Evolutionary conservation across 1,140 invertebrate species (phyloP).

Genomic region (Chlorops oryzae): DNA sequence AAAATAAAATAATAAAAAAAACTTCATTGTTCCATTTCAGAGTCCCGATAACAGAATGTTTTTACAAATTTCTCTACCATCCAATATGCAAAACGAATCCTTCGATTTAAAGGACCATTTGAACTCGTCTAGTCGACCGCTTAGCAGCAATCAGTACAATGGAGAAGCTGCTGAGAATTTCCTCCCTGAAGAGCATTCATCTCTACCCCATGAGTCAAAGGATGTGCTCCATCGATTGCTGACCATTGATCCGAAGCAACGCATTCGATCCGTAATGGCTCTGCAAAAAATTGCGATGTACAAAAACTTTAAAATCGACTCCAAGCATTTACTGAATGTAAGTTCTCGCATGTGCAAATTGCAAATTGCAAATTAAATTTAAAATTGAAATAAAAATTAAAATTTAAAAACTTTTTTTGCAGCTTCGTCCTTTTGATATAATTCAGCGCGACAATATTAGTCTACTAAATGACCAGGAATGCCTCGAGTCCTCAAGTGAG

Average conservation of each 20-base stretch:
- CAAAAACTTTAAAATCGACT: conserved; percentile 45
- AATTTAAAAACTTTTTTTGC: not conserved
- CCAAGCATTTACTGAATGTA: conserved; percentile 27
- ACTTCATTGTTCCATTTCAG: conserved; percentile 6
- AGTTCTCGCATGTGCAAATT: conserved; percentile 9
- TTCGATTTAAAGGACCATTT: conserved; percentile 7
- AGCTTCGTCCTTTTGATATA: conserved; percentile 26
- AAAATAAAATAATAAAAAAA: too few species aligned
- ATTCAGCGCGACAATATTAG: conserved; percentile 23
- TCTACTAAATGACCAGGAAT: conserved; percentile 15
- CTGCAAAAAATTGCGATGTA: conserved; percentile 51
- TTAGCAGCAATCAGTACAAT: too few species aligned
- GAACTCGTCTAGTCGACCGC: not conserved
- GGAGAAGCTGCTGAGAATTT: conserved; percentile 16
- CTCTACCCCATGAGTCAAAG: conserved; percentile 34
- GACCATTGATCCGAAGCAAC: conserved; percentile 42
- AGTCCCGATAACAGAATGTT: conserved; percentile 14
- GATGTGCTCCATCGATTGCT: conserved; percentile 49
- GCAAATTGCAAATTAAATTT: not conserved
- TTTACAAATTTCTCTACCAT: too few species aligned
- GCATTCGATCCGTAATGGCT: conserved; percentile 48
- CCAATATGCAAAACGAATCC: too few species aligned
- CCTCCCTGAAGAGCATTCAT: conserved; percentile 26
- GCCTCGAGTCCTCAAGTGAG: conserved; percentile 13
- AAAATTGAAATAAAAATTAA: conserved; percentile 1